Evolutionary conservation across 2,113 vertebrate genomes (phyloP), one percentile per base, ranked within the genome.

Genomic region (Periophthalmodon schlosseri): DNA sequence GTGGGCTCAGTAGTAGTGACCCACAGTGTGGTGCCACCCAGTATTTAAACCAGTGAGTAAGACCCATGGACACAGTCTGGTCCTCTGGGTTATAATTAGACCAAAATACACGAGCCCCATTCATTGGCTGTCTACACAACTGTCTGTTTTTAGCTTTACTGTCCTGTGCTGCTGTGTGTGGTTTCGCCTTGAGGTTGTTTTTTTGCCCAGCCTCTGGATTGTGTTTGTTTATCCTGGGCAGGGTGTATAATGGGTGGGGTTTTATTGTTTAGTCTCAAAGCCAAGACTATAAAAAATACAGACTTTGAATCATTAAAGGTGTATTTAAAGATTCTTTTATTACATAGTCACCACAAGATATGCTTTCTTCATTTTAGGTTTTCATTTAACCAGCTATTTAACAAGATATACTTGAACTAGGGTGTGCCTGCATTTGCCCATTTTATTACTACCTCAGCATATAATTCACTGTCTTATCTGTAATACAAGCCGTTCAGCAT

Each of bases 11-110:
- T 72, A 68, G 74, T 68, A 68, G 74, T 68, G 61, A 78, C 81
- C 88, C 89, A 86, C 88, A 90, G 78, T 66, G 74, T 67, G 85
- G 80, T 85, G 82, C 90, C 90, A 89, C 88, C 88, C 85, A 81
- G 2, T 86, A 87, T 84, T 91, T 91, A 87, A 73, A 21, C 63
- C 69, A 72, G 69, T 87, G 47, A 69, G 70, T 72, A 75, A 82
- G 76, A 79, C 74, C 79, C 77, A 82, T 58, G 68, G 79, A 79
- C 76, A 76, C 72, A 84, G 70, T 61, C 79, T 23, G 56, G 68
- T 84, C 70, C 68, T 74, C 81, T 72, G 79, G 82, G 82, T 84
- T 91, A 84, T 89, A 89, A 89, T 92, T 90, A 89, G 85, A 86
- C 75, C 78, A 77, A 80, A 88, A 84, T 72, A 76, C 78, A 84